Percentiles rank a stretch among this genome's conserved stretches.
These are phyloP conservation scores for Encarsia formosa DNA, from an alignment of 2,888 invertebrate genomes.

Conservation along the genomic window DNA sequence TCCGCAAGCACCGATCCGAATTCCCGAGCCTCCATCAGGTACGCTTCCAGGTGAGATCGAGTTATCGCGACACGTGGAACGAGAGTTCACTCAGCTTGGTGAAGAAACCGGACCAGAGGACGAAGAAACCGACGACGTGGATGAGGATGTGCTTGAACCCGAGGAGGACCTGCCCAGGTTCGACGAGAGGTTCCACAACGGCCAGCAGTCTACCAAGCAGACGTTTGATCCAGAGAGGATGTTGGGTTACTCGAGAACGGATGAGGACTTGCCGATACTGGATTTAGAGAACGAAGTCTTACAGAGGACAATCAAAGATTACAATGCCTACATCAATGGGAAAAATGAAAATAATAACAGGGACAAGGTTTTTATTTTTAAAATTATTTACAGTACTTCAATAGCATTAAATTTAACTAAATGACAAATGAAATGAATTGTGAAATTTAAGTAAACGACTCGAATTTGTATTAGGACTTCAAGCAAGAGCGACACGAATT, in stretches of 20 bases:
- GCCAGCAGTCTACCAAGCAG: background rate
- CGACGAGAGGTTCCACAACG: constrained; percentile 19
- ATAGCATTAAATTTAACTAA: too few relatives aligned
- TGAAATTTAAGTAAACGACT: too few relatives aligned
- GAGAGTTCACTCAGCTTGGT: constrained; percentile 30
- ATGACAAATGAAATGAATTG: too few relatives aligned
- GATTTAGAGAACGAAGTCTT: constrained; percentile 44
- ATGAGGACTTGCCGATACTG: constrained; percentile 42
- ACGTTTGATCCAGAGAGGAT: constrained; percentile 40
- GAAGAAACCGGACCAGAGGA: constrained; percentile 4
- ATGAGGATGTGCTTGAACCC: background rate
- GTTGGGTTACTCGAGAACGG: constrained; percentile 42
- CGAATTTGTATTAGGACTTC: too few relatives aligned
- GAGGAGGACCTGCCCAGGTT: constrained; percentile 19
- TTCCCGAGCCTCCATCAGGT: constrained; percentile 22
- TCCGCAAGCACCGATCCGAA: constrained; percentile 1
- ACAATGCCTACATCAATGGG: constrained; percentile 43
- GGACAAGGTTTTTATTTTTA: too few relatives aligned
- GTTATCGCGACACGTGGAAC: constrained; percentile 41
- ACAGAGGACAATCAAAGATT: constrained; percentile 40
- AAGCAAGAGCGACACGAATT: too few relatives aligned
- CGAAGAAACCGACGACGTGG: constrained; percentile 9
- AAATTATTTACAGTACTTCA: too few relatives aligned
- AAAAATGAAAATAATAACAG: too few relatives aligned
- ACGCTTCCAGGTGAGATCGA: constrained; percentile 34